These are phyloP conservation scores for Micromys minutus DNA, from an alignment of 2,113 vertebrate species.

Conservation along the genomic window DNA sequence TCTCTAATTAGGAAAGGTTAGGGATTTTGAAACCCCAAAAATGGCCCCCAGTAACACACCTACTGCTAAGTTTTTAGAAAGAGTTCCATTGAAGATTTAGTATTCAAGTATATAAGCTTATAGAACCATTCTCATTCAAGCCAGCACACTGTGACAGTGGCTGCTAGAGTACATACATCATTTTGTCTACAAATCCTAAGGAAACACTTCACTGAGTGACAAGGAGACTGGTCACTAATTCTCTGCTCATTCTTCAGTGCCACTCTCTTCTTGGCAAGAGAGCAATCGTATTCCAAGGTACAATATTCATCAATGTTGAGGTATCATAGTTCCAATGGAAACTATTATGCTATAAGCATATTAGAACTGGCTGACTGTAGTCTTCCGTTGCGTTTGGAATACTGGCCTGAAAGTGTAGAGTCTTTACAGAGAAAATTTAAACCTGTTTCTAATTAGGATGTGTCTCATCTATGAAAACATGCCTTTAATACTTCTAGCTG, in stretches of 20 bases:
- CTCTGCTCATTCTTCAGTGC: background rate
- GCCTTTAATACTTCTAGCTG: no score
- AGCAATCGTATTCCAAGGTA: background rate
- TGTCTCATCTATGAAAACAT: no score
- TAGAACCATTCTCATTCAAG: background rate
- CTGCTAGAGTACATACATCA: background rate
- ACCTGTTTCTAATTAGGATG: no score
- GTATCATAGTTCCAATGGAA: background rate
- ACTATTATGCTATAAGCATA: background rate
- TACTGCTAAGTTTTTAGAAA: background rate
- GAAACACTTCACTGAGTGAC: background rate
- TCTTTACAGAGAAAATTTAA: background rate
- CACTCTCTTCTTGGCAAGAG: background rate
- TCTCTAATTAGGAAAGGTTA: background rate
- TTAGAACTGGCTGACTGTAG: background rate
- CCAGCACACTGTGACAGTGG: no score
- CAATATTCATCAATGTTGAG: background rate
- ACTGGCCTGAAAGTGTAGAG: background rate
- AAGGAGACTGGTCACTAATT: background rate
- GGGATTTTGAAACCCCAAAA: background rate
- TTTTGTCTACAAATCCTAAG: background rate
- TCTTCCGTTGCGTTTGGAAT: background rate
- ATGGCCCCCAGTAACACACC: no score
- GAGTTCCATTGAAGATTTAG: background rate
- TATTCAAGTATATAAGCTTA: background rate